Conservation (phyloP, 2,797 vertebrate species). For the Sebastes vulpes region DNA sequence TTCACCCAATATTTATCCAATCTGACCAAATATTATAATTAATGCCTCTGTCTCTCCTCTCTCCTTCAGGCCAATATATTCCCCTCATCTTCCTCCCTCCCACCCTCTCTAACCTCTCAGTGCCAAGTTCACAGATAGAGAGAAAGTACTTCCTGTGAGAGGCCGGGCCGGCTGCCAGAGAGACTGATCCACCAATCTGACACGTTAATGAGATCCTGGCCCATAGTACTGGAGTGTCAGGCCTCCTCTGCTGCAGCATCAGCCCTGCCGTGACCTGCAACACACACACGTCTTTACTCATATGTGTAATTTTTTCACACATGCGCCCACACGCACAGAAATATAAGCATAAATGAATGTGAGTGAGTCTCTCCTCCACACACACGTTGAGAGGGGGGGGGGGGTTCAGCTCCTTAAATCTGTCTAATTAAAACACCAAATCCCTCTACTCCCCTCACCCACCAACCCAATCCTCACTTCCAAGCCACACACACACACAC, state of each 20-base stretch:
- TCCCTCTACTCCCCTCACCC: conserved; percentile 90
- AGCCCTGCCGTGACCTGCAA: conserved; percentile 68
- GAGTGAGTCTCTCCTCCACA: conserved; percentile 3
- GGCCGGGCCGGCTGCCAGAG: conserved; percentile 90
- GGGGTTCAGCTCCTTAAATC: conserved; percentile 97
- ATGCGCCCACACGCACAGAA: conserved; percentile 23
- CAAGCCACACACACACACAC: conserved; percentile 26
- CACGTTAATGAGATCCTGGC: conserved; percentile 95
- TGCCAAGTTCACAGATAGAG: conserved; percentile 85
- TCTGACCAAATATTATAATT: conserved; percentile 81
- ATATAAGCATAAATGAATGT: conserved; percentile 50
- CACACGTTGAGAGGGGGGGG: conserved; percentile 27
- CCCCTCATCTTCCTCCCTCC: conserved; percentile 39
- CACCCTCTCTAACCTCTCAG: conserved; percentile 66
- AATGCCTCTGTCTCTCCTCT: conserved; percentile 55
- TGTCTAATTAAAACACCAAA: conserved; percentile 99
- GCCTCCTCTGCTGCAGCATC: conserved; percentile 87
- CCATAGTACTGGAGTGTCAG: conserved; percentile 88
- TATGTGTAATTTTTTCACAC: conserved; percentile 50
- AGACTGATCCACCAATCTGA: conserved; percentile 91
- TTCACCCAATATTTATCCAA: conserved; percentile 76
- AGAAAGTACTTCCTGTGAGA: conserved; percentile 83
- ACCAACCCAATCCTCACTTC: conserved; percentile 74
- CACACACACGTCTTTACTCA: conserved; percentile 31
- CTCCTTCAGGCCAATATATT: conserved; percentile 56